Base-by-base conservation (phyloP, 2,113 vertebrate species). In the Epinephelus moara region DNA sequence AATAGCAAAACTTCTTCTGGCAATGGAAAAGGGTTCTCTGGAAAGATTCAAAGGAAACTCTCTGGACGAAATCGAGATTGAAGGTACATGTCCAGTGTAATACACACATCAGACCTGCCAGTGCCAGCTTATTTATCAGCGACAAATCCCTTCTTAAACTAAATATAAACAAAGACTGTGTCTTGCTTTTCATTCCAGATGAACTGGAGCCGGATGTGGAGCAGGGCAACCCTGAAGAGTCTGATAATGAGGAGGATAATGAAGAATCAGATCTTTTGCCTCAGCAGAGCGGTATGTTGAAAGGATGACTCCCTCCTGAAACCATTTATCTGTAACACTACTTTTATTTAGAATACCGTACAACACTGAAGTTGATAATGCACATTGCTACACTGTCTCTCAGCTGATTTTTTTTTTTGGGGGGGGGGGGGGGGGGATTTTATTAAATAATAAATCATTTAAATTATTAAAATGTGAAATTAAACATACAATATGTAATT, bases 1-100 rank as follows among this genome's bases (percentile, higher is more conserved):
- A 59, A 91, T 94, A 15, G 77, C 91, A 0, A 89, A 92, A 42
- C 87, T 94, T 1, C 80, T 93, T 3, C 56, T 85, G 42, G 88
- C 88, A 4, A 90, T 87, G 91, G 93, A 94, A 42, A 92, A 89
- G 4, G 91, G 91, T 1, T 72, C 40, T 72, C 80, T 94, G 12
- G 71, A 86, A 23, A 70, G 53, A 21, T 84, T 88, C 23, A 78
- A 89, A 59, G 93, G 93, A 40, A 93, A 84, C 59, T 81, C 88
- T 21, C 85, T 93, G 50, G 85, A 90, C 25, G 88, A 92, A 12
- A 81, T 92, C 60, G 92, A 92, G 71, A 82, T 90, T 63, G 90
- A 91, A 33, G 91, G 91, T 94, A 84, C 13, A 81, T 61, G 7
- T 70, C n/a, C 49, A 45, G 30, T 72, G 3, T 63, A 50, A 74